These are phyloP conservation scores for Polypedilum vanderplanki DNA, from an alignment of 1,140 invertebrate species.

Conservation along the genomic window DNA sequence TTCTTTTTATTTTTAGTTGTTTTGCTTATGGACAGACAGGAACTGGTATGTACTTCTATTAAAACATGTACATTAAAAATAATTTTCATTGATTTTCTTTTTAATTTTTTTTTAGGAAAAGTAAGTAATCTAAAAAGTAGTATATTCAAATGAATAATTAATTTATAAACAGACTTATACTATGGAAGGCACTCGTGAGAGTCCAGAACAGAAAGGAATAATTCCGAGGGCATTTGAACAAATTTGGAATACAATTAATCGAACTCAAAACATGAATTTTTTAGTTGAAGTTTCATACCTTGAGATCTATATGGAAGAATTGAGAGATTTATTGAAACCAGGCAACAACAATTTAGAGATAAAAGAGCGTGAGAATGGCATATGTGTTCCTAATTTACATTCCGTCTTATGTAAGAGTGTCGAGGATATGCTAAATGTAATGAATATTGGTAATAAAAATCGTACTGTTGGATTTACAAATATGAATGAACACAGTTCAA, in stretches of 20 bases:
- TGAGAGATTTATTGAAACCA: slow-evolving; percentile 82
- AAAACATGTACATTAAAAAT: no score
- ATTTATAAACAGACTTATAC: slow-evolving; percentile 70
- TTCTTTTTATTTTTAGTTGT: slow-evolving; percentile 46
- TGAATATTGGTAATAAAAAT: slow-evolving; percentile 84
- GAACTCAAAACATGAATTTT: slow-evolving; percentile 81
- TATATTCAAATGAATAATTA: not conserved
- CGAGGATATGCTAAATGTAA: slow-evolving; percentile 82
- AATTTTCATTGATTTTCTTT: no score
- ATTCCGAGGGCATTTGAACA: slow-evolving; percentile 95
- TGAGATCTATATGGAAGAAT: slow-evolving; percentile 92
- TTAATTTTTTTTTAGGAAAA: not conserved
- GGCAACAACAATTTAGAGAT: slow-evolving; percentile 69
- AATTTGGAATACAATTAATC: slow-evolving; percentile 85
- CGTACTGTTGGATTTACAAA: slow-evolving; percentile 90
- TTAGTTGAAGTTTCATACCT: slow-evolving; percentile 87
- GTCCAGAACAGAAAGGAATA: slow-evolving; percentile 67
- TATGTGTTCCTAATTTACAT: slow-evolving; percentile 89
- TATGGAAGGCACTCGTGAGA: slow-evolving; percentile 72
- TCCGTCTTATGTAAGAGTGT: slow-evolving; percentile 85
- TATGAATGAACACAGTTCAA: slow-evolving; percentile 98
- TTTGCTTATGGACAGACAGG: slow-evolving; percentile 96
- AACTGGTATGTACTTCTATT: slow-evolving; percentile 59
- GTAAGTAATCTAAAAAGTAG: no score
- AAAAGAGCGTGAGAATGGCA: slow-evolving; percentile 66